Percentiles rank a stretch among this genome's conserved stretches.
These are phyloP conservation scores for Aegotheles bennettii DNA, from an alignment of 2,113 vertebrate genomes.

Conservation along the genomic window DNA sequence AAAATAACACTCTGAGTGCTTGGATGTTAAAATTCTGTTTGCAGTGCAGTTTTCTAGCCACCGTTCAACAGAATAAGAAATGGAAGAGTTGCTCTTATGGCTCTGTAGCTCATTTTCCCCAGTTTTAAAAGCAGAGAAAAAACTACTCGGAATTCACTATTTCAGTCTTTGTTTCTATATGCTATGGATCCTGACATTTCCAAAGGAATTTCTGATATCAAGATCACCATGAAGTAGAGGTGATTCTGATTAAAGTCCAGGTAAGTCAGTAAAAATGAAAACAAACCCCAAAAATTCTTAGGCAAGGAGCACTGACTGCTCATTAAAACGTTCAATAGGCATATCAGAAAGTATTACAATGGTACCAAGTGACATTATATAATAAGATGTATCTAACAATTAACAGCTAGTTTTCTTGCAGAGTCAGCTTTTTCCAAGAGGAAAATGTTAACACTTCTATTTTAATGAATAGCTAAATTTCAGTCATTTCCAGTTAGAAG, in stretches of 20 bases:
- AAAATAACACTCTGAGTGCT: neutral
- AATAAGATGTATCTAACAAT: neutral
- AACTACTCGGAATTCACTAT: neutral
- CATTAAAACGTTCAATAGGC: neutral
- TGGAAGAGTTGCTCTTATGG: neutral
- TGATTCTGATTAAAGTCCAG: neutral
- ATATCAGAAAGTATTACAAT: neutral
- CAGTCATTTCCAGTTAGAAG: neutral
- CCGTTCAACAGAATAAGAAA: neutral
- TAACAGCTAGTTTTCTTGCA: neutral
- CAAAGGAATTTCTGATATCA: neutral
- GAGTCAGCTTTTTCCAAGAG: neutral
- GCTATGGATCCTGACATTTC: neutral
- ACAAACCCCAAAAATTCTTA: too few species aligned
- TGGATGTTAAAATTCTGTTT: neutral
- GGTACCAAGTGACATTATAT: neutral
- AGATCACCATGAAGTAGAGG: neutral
- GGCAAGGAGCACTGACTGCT: neutral
- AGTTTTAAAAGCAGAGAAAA: neutral
- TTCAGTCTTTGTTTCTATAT: neutral
- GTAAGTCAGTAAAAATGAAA: too few species aligned
- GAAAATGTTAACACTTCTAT: neutral
- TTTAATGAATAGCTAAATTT: neutral
- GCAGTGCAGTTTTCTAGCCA: neutral
- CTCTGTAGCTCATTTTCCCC: neutral